A percentile compares a stretch with the other conserved stretches of the same genome.
phyloP scores from a whole-genome alignment of 2,888 invertebrate genomes.

The Eueremaeus valkanovi region DNA sequence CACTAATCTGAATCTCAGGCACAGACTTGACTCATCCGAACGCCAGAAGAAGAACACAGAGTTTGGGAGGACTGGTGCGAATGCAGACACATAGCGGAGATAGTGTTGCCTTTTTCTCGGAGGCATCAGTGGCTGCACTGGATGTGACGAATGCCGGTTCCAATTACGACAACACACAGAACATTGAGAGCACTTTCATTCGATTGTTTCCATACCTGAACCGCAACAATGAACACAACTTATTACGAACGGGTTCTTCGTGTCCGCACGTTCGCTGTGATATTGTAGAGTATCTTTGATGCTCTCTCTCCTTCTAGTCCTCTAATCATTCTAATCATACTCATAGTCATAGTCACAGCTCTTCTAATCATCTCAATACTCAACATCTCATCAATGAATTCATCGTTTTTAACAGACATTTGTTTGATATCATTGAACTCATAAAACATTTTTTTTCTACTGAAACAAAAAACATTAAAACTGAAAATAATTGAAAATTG shows the following conservation, averaged over 20 bases:
- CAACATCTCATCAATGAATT: background rate
- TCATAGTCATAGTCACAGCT: background rate
- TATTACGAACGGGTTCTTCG: slow-evolving; percentile 55
- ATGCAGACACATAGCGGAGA: slow-evolving; percentile 13
- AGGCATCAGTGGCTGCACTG: slow-evolving; percentile 43
- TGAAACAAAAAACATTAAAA: too few relatives aligned
- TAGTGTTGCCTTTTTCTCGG: background rate
- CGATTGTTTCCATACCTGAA: slow-evolving; percentile 24
- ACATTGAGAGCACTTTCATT: slow-evolving; percentile 24
- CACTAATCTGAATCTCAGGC: background rate
- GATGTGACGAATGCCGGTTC: slow-evolving; percentile 44
- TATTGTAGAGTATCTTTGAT: slow-evolving; percentile 82
- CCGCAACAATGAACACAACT: slow-evolving; percentile 26
- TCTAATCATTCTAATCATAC: background rate
- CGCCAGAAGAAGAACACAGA: slow-evolving; percentile 36
- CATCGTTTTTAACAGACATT: background rate
- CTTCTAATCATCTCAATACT: too few relatives aligned
- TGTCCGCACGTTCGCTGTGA: slow-evolving; percentile 93
- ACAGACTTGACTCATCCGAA: background rate
- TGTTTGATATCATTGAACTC: background rate
- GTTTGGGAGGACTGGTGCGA: slow-evolving; percentile 42
- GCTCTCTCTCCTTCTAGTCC: background rate
- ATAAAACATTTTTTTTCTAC: slow-evolving; percentile 4
- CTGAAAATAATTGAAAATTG: too few relatives aligned
- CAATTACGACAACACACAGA: slow-evolving; percentile 40